A percentile compares a stretch with the other conserved stretches of the same genome.
Conservation (phyloP, 2,797 vertebrate species). For the Acanthis flammea region DNA sequence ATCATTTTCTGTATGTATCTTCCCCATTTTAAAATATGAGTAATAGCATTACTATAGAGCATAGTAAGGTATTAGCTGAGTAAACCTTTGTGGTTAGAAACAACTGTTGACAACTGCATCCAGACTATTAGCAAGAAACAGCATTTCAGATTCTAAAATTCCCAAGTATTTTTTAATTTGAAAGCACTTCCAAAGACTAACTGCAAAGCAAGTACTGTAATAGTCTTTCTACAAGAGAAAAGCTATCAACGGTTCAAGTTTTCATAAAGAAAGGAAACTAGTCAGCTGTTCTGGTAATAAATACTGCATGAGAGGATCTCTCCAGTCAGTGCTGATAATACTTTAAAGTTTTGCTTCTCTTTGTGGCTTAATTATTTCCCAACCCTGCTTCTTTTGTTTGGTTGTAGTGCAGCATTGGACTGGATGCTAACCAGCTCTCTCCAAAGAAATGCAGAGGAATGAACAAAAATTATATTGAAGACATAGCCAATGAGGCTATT, state of each 20-base stretch:
- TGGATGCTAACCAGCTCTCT: slow-evolving; percentile 74
- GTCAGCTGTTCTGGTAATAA: background rate
- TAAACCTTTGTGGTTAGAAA: background rate
- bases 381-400: background rate
- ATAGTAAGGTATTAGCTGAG: background rate
- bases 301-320: background rate
- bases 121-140: background rate
- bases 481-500: slow-evolving; percentile 89
- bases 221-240: background rate
- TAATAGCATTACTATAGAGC: background rate
- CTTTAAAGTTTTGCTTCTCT: background rate
- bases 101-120: background rate
- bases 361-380: background rate
- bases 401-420: slow-evolving; percentile 84
- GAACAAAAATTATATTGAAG: slow-evolving; percentile 81
- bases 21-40: background rate
- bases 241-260: background rate
- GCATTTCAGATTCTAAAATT: background rate
- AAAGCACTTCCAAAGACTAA: background rate
- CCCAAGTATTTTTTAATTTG: background rate
- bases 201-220: background rate
- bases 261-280: background rate
- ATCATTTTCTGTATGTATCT: background rate
- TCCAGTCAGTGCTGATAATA: background rate
- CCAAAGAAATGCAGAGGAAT: slow-evolving; percentile 67